A percentile compares a stretch with the other conserved stretches of the same genome.
Conservation (phyloP, 1,140 invertebrate species). For the Leptinotarsa undecemlineata region DNA sequence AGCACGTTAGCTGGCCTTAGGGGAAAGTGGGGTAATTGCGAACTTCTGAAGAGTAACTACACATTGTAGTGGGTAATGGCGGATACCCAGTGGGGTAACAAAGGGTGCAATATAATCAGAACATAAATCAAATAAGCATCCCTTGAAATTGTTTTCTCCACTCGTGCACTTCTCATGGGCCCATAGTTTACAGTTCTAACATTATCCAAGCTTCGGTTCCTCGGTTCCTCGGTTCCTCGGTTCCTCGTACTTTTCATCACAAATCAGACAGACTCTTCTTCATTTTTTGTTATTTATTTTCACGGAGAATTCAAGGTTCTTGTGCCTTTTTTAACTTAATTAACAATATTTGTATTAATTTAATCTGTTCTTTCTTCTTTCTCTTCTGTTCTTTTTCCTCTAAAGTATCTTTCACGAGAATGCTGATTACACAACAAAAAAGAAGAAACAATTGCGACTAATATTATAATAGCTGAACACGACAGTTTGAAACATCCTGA, state of each 20-base stretch:
- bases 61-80: neutral
- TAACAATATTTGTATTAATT: neutral
- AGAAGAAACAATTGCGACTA: too few relatives aligned
- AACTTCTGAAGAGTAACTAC: too few relatives aligned
- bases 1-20: too few relatives aligned
- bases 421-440: neutral
- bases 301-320: neutral
- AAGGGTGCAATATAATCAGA: neutral
- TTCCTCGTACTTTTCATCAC: neutral
- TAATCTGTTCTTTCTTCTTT: neutral
- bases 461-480: too few relatives aligned
- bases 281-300: neutral
- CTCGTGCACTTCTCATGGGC: neutral
- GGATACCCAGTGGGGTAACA: neutral
- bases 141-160: neutral
- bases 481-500: too few relatives aligned
- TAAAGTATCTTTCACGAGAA: slow-evolving; percentile 22
- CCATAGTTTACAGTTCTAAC: neutral
- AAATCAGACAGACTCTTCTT: neutral
- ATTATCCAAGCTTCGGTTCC: neutral
- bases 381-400: neutral
- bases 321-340: neutral
- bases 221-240: neutral
- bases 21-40: too few relatives aligned
- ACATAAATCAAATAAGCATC: neutral